phyloP scores from a whole-genome alignment of 1,140 invertebrate species.

The Ceratitis capitata region DNA sequence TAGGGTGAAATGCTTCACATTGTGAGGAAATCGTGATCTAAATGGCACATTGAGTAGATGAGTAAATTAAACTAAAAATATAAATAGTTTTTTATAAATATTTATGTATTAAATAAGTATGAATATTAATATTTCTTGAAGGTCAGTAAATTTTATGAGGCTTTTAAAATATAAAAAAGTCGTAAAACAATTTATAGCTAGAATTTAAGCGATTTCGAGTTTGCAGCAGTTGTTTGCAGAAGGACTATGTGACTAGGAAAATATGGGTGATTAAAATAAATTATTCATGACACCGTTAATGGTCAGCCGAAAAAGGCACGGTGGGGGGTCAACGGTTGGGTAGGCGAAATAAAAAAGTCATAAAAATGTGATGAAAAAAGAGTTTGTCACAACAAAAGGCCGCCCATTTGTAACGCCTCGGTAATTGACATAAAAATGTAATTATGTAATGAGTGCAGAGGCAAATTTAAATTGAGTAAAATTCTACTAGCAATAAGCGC shows the following conservation, averaged over 20 bases:
- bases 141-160: background rate
- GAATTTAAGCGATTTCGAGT: background rate
- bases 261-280: background rate
- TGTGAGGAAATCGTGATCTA: background rate
- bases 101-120: background rate
- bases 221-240: background rate
- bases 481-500: background rate
- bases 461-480: background rate
- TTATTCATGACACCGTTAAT: background rate
- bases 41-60: background rate
- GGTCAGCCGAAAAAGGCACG: background rate
- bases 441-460: background rate
- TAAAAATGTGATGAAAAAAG: background rate
- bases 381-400: background rate
- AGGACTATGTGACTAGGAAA: background rate
- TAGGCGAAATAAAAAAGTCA: background rate
- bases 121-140: background rate
- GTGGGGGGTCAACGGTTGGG: background rate
- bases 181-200: constrained; percentile 5
- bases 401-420: background rate
- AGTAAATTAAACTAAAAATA: background rate
- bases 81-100: background rate
- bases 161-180: background rate
- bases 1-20: background rate
- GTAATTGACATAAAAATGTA: background rate